These are phyloP conservation scores for Oedothorax gibbosus DNA, from an alignment of 1,140 invertebrate species.

Conservation along the genomic window DNA sequence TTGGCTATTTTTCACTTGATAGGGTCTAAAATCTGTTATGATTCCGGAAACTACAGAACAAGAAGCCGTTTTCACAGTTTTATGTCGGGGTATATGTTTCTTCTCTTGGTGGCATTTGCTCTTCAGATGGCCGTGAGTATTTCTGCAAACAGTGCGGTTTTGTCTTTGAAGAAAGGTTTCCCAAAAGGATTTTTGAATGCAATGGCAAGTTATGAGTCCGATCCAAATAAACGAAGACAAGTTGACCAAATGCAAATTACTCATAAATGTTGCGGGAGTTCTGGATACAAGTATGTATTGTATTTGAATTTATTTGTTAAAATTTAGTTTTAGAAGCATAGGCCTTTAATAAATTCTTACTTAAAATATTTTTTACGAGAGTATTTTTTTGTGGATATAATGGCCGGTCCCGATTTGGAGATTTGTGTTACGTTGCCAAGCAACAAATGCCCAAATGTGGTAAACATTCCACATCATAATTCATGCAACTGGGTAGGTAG, in stretches of 20 bases:
- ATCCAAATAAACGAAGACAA: conserved; percentile 24
- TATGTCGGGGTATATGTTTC: not conserved
- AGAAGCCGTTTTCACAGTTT: not conserved
- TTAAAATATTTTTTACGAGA: not conserved
- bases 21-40: conserved; percentile 19
- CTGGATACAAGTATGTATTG: conserved; percentile 38
- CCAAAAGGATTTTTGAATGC: conserved; percentile 33
- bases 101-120: conserved; percentile 12
- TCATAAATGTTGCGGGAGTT: conserved; percentile 42
- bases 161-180: not conserved
- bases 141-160: not conserved
- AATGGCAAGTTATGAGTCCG: conserved; percentile 19
- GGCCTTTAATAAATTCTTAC: too few species aligned
- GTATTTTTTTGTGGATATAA: not conserved
- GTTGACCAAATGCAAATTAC: conserved; percentile 38
- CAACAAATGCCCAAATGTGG: too few species aligned
- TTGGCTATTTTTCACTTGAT: conserved; percentile 16
- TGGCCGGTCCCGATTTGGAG: too few species aligned
- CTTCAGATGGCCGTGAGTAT: conserved; percentile 28
- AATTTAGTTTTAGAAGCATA: too few species aligned
- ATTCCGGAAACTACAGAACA: conserved; percentile 4
- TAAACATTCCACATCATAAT: too few species aligned
- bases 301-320: not conserved
- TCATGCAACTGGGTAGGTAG: too few species aligned
- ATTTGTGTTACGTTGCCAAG: too few species aligned